A percentile compares a stretch with the other conserved stretches of the same genome.
These are phyloP conservation scores for Leucozona laternaria DNA, from an alignment of 2,888 invertebrate species.

Conservation along the genomic window DNA sequence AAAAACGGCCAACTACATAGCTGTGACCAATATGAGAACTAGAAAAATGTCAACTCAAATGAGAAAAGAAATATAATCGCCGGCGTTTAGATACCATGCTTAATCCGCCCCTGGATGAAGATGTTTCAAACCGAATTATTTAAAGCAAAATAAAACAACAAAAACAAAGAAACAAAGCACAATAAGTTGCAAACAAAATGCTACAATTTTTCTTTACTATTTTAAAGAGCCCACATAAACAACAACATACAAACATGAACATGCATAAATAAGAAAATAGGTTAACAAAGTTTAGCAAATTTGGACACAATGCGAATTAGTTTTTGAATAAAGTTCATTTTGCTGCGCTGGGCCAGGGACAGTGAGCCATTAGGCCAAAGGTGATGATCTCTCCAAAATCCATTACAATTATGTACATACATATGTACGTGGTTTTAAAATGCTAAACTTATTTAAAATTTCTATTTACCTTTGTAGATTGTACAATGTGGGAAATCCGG, in stretches of 20 bases:
- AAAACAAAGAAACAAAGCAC: constrained; percentile 29
- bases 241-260: not conserved
- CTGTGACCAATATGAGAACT: too few relatives aligned
- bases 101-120: constrained; percentile 3
- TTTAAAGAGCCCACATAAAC: constrained; percentile 21
- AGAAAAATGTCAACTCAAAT: too few relatives aligned
- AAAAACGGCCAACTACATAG: too few relatives aligned
- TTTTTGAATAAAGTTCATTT: constrained; percentile 35
- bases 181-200: not conserved
- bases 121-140: constrained; percentile 25
- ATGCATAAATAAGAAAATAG: constrained; percentile 29
- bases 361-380: constrained; percentile 7
- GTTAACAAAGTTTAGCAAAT: constrained; percentile 39
- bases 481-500: constrained; percentile 29
- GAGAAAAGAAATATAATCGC: too few relatives aligned
- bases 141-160: constrained; percentile 46
- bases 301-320: not conserved
- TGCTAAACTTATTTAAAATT: not conserved
- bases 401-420: not conserved
- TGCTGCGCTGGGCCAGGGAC: not conserved
- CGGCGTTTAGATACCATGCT: too few relatives aligned
- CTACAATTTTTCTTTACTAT: constrained; percentile 8
- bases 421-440: not conserved
- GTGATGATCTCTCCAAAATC: constrained; percentile 1
- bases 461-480: constrained; percentile 54